Base-by-base conservation (phyloP, 2,888 invertebrate species). In the Halocaridina rubra region DNA sequence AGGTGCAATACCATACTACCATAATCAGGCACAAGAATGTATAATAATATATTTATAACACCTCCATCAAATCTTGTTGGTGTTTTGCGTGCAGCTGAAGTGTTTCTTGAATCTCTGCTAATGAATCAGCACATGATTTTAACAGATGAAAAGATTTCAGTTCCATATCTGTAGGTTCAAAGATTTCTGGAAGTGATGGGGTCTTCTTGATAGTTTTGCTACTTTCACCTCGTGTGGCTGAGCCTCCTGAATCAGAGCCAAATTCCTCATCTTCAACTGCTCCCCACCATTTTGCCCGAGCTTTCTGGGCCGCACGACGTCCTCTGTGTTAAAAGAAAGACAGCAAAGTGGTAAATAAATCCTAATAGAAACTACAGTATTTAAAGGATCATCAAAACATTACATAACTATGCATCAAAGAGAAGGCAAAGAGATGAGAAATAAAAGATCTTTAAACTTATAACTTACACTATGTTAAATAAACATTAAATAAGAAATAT, bases 201-300 rank as follows among this genome's bases (percentile, higher is more conserved):
- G 59, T 29, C 71, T 53, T 71, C 3, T 29, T 8, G 19, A 57
- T 13, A 8, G 29, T 30, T 8, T 27, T 19, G 3, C 53, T 64
- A 53, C 27, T 27, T 22, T 76, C 76, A 10, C 75, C 75, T 30
- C 59, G 19, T 2, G 30, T 27, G 16, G 76, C 53, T 19, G 39
- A 59, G 10, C 72, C 59, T 2, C 46, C 39, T 3, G 80, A 71
- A 39, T 82, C 82, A 8, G 77, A 71, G 27, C 77, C 82, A 3
- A 84, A 3, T 22, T 84, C 84, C 4, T 74, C 79, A 24, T 84
- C 84, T 32, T 84, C 84, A 39, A 79, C 84, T 4, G 79, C 78
- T 13, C 84, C 84, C 79, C 79, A 78, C 84, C 84, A 84, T n/a
- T 71, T 59, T 32, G 78, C 79, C 53, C 84, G 32, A 13, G 84